phyloP scores from a whole-genome alignment of 2,888 invertebrate genomes.

The Phanerotoma sp. region DNA sequence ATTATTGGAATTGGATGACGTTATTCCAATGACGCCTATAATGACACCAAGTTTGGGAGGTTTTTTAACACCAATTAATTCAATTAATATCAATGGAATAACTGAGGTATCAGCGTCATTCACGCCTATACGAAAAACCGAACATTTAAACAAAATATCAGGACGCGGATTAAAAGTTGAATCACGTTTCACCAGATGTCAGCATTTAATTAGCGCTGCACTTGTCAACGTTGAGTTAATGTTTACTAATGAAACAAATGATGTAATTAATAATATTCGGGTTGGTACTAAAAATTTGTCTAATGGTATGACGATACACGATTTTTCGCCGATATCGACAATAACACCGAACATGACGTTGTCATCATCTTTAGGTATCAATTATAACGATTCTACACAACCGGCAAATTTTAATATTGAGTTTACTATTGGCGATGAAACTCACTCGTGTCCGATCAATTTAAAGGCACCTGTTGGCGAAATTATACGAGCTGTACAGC shows the following conservation, averaged over 20 bases:
- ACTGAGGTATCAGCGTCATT: slow-evolving; percentile 62
- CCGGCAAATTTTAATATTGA: slow-evolving; percentile 78
- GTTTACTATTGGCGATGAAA: slow-evolving; percentile 59
- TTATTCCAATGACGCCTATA: slow-evolving; percentile 69
- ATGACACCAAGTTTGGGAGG: slow-evolving; percentile 84
- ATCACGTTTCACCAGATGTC: slow-evolving; percentile 74
- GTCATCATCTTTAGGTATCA: slow-evolving; percentile 76
- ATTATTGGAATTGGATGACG: slow-evolving; percentile 77
- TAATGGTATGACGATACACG: slow-evolving; percentile 73
- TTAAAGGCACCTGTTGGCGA: slow-evolving; percentile 87
- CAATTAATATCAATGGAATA: slow-evolving; percentile 46
- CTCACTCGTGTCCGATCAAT: slow-evolving; percentile 55
- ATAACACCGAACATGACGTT: slow-evolving; percentile 68
- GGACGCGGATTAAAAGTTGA: slow-evolving; percentile 68
- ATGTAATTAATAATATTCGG: slow-evolving; percentile 69
- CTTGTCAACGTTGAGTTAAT: slow-evolving; percentile 82
- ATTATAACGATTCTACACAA: slow-evolving; percentile 92
- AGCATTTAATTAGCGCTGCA: slow-evolving; percentile 76
- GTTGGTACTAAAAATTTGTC: slow-evolving; percentile 72
- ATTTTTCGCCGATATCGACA: slow-evolving; percentile 69
- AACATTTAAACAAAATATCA: slow-evolving; percentile 72
- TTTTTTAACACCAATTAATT: slow-evolving; percentile 67
- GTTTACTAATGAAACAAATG: slow-evolving; percentile 71
- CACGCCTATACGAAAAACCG: slow-evolving; percentile 63
- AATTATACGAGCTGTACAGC: slow-evolving; percentile 76